These are phyloP conservation scores for Progne subis DNA, from an alignment of 2,113 vertebrate species.

Conservation along the genomic window DNA sequence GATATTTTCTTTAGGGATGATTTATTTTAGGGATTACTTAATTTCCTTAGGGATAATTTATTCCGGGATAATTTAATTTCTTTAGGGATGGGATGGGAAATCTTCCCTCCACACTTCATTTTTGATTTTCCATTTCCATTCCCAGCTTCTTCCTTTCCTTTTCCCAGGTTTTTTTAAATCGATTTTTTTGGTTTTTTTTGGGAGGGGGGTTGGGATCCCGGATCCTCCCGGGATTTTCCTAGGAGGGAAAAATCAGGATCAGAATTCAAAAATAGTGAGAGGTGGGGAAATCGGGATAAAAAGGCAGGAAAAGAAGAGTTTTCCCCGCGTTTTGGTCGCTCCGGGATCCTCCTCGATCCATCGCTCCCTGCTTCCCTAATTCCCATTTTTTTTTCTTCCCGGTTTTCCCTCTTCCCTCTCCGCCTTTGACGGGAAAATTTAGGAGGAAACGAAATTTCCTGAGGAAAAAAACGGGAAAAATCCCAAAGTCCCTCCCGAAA, in stretches of 20 bases:
- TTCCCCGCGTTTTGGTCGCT: background rate
- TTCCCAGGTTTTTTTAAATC: background rate
- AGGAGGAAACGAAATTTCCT: background rate
- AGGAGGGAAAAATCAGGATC: no score
- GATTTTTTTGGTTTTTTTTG: background rate
- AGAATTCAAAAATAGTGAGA: background rate
- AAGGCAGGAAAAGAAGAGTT: background rate
- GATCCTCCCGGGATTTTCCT: background rate
- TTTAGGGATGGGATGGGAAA: background rate
- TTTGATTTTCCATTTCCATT: background rate
- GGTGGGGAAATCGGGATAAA: background rate
- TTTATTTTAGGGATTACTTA: background rate
- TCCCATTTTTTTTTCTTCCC: fast-evolving
- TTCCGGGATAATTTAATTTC: background rate
- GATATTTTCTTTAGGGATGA: background rate
- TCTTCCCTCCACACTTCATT: background rate
- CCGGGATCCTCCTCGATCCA: no score
- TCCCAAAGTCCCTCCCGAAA: background rate
- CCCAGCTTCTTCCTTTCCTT: background rate
- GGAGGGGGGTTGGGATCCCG: background rate
- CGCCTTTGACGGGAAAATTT: fast-evolving
- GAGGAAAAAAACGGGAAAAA: fast-evolving
- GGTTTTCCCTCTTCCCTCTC: background rate
- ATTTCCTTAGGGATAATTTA: background rate
- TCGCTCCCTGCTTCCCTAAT: no score